Base-by-base conservation (phyloP, 2,113 vertebrate species). In the Perca flavescens region DNA sequence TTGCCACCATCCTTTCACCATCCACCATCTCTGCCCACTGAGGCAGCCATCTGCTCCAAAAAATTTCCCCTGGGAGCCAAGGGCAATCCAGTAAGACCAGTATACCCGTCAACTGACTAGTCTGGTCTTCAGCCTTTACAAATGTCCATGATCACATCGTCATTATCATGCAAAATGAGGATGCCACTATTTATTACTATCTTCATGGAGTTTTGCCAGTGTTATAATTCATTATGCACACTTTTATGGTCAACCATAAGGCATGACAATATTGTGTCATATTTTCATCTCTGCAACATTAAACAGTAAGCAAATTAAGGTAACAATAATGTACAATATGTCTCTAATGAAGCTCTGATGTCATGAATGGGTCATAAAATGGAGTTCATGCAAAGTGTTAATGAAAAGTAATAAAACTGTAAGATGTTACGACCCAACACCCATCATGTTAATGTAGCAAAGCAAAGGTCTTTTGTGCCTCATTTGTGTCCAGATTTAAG, bases 1-100 rank as follows among this genome's bases (percentile, higher is more conserved):
- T 15, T 47, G 56, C 65, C 64, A 49, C 21, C 36, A 31, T 77
- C 56, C 50, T 73, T 28, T n/a, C 34, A 6, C 34, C 34, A 34
- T 34, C 34, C 34, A 34, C 86, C 16, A 81, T 47, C 71, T 72
- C 76, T 65, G 25, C 79, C 84, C 74, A 87, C 68, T 8, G 73
- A 79, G 70, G 87, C 57, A 22, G 85, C 89, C 86, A 90, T 88
- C 86, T 92, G 90, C 69, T 80, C 71, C 61, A 21, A 71, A 86
- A 88, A 62, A 46, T 53, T 73, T 65, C 88, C 89, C 90, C 60
- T 82, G 91, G 84, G 91, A 86, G 53, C 68, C 22, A 0, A 63
- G 61, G 49, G 60, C 6, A 40, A 66, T 62, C 61, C 74, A 87
- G 46, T 50, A 66, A 57, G 46, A 85, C 72, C 49, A 80, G 82